Conservation (phyloP, 1,140 invertebrate species). For the Physella acuta region DNA sequence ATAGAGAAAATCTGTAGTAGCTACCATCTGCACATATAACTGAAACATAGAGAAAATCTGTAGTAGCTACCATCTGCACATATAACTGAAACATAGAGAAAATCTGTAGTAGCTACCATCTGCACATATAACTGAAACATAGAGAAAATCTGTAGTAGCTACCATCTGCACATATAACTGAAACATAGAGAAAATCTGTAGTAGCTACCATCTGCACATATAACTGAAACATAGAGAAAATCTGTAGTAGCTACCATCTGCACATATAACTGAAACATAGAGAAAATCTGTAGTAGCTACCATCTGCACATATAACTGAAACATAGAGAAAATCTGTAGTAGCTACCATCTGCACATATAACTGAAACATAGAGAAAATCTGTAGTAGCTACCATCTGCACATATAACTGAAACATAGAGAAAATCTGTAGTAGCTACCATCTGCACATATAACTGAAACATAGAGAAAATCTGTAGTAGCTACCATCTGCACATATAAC, state of each 20-base stretch:
- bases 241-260: slow-evolving; percentile 96
- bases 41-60: slow-evolving; percentile 83
- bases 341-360: slow-evolving; percentile 94
- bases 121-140: slow-evolving; percentile 76
- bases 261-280: slow-evolving; percentile 80
- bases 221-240: slow-evolving; percentile 77
- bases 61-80: slow-evolving; percentile 97
- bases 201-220: slow-evolving; percentile 96
- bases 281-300: slow-evolving; percentile 95
- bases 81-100: slow-evolving; percentile 73
- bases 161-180: slow-evolving; percentile 87
- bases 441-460: slow-evolving; percentile 81
- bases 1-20: slow-evolving; percentile 96
- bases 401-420: slow-evolving; percentile 79
- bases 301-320: slow-evolving; percentile 84
- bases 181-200: slow-evolving; percentile 90
- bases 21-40: slow-evolving; percentile 91
- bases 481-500: slow-evolving; percentile 91
- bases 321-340: slow-evolving; percentile 93
- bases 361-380: slow-evolving; percentile 79
- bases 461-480: slow-evolving; percentile 96
- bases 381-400: slow-evolving; percentile 96
- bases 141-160: slow-evolving; percentile 97
- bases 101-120: slow-evolving; percentile 98
- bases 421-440: slow-evolving; percentile 96